phyloP scores from a whole-genome alignment of 2,113 vertebrate genomes.

The Megaceryle maxima region DNA sequence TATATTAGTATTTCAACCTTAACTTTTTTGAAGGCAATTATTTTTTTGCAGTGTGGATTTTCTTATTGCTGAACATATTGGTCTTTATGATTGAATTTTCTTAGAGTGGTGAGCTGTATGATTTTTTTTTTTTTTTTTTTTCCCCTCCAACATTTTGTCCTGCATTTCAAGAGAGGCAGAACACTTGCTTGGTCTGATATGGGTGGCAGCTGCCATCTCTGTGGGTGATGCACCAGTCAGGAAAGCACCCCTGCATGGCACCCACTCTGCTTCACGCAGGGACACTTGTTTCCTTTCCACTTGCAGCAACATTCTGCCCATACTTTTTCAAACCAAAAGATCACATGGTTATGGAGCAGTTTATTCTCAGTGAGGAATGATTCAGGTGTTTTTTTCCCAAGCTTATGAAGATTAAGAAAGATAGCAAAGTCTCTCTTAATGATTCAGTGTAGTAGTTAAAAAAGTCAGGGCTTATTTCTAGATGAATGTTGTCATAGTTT shows the following conservation, averaged over 20 bases:
- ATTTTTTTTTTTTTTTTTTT: not conserved
- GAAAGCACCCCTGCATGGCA: not conserved
- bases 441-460: not conserved
- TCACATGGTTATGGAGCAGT: not conserved
- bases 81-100: not conserved
- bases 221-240: not conserved
- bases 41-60: not conserved
- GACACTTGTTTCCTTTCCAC: not conserved
- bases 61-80: not conserved
- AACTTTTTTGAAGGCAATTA: not conserved
- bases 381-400: not conserved
- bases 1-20: not conserved
- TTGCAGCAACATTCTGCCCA: not conserved
- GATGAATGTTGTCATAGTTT: not conserved
- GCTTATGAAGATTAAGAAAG: not conserved
- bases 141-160: not conserved
- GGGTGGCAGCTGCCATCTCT: not conserved
- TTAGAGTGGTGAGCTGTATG: not conserved
- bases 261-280: not conserved
- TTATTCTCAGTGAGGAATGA: not conserved
- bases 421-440: not conserved
- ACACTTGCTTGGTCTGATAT: not conserved
- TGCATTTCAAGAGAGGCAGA: not conserved
- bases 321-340: not conserved
- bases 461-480: not conserved